Base-by-base conservation (phyloP, 2,888 invertebrate genomes). In the Caenorhabditis sinica region DNA sequence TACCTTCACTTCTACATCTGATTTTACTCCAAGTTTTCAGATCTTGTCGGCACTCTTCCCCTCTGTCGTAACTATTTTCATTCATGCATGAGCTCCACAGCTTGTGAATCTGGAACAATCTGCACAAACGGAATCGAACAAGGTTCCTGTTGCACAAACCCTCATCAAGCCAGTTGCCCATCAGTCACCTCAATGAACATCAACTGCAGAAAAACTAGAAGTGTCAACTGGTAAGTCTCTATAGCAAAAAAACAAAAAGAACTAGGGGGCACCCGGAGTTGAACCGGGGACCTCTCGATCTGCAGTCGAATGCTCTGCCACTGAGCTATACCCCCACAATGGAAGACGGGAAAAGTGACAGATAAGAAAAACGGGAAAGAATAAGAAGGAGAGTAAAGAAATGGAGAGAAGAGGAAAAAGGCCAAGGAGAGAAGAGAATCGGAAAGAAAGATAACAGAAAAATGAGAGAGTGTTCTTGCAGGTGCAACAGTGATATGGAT, bases 251-350 rank as follows among this genome's bases (percentile, higher is more conserved):
- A 6, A 58, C 63, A 73, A 79, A 81, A 88, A 66, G 49, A 77
- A 74, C n/a, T 87, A 89, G 90, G 89, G 90, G 87, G 88, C 89
- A 88, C 87, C 87, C 90, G 90, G 90, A 87, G 58, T 90, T 90
- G 90, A 90, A 90, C 90, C 90, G 84, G 88, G 86, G 90, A 90
- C 90, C 90, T 90, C 90, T 90, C 90, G 90, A 90, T 90, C 90
- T 90, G 90, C 90, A 90, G 89, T 90, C 90, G 90, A 90, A 90
- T 90, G 90, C 90, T 90, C 90, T 71, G 71, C 68, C 68, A 53
- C 68, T 58, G 68, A 83, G 77, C 82, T 83, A 83, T 83, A 83
- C 73, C 82, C 82, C 82, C 77, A 60, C 63, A 28, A 56, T 13
- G 23, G 28, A 45, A 15, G 25, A 45, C n/a, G 23, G 28, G 73